Percentiles rank a stretch among this genome's conserved stretches.
These are phyloP conservation scores for Dolichopus griseipennis DNA, from an alignment of 2,888 invertebrate genomes.

Conservation along the genomic window DNA sequence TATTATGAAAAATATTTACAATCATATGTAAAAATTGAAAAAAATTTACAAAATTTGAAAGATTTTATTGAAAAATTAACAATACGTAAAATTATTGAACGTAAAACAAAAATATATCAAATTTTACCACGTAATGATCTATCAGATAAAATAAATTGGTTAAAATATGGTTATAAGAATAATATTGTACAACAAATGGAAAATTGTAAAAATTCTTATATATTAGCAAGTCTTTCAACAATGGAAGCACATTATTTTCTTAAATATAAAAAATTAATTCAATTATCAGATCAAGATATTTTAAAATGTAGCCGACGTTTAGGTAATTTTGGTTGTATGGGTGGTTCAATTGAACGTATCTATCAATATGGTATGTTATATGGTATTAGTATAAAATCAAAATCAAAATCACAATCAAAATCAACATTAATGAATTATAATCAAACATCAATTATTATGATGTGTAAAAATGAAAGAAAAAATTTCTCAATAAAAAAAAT, in stretches of 20 bases:
- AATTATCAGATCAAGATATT: neutral
- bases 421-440: neutral
- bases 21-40: neutral
- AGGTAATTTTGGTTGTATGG: slow-evolving; percentile 5
- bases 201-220: neutral
- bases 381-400: neutral
- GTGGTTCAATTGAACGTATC: neutral
- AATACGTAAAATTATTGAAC: neutral
- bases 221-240: neutral
- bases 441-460: neutral
- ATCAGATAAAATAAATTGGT: slow-evolving; percentile 9
- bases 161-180: slow-evolving; percentile 2
- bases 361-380: neutral
- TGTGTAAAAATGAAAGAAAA: neutral
- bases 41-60: too few relatives aligned
- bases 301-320: slow-evolving; percentile 1
- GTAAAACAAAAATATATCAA: neutral
- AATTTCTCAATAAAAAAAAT: neutral
- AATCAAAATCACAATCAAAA: neutral
- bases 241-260: slow-evolving; percentile 9
- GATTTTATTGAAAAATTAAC: neutral
- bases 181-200: neutral
- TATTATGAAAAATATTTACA: slow-evolving; percentile 1
- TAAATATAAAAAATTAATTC: neutral
- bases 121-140: neutral